Evolutionary conservation across 2,113 vertebrate genomes (phyloP).

Genomic region (Solenodon paradoxus): DNA sequence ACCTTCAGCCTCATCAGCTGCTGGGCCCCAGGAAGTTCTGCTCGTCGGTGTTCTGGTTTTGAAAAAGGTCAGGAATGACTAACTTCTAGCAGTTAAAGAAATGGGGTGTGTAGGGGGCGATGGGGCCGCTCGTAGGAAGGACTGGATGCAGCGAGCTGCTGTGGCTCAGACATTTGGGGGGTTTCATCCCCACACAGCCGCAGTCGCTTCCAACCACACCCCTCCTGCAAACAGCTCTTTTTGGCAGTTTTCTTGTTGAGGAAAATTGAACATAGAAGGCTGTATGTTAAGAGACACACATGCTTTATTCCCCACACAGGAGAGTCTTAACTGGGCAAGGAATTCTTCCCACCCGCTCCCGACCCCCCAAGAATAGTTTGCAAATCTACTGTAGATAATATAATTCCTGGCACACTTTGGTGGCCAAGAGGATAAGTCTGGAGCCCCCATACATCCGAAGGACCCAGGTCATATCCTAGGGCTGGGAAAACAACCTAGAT

Average conservation of each 20-base stretch:
- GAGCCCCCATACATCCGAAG: no score
- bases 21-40: neutral
- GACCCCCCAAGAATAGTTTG: conserved; percentile 36
- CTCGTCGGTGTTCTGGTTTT: neutral
- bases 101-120: neutral
- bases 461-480: no score
- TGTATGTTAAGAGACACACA: conserved; percentile 31
- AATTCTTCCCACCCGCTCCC: no score
- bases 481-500: no score
- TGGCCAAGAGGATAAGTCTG: no score
- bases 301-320: conserved; percentile 36
- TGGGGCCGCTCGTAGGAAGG: neutral
- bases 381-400: neutral
- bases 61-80: conserved; percentile 33
- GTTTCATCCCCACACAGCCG: neutral
- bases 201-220: neutral
- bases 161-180: neutral
- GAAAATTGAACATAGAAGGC: conserved; percentile 45
- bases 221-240: conserved; percentile 25
- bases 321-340: conserved; percentile 26
- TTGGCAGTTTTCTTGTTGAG: conserved; percentile 61
- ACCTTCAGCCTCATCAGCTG: neutral
- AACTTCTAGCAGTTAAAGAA: neutral
- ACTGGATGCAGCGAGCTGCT: neutral
- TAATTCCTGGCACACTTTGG: no score